Percentiles rank a stretch among this genome's conserved stretches.
Evolutionary conservation across 2,888 invertebrate genomes (phyloP).

Genomic region (Physocephala rufipes): DNA sequence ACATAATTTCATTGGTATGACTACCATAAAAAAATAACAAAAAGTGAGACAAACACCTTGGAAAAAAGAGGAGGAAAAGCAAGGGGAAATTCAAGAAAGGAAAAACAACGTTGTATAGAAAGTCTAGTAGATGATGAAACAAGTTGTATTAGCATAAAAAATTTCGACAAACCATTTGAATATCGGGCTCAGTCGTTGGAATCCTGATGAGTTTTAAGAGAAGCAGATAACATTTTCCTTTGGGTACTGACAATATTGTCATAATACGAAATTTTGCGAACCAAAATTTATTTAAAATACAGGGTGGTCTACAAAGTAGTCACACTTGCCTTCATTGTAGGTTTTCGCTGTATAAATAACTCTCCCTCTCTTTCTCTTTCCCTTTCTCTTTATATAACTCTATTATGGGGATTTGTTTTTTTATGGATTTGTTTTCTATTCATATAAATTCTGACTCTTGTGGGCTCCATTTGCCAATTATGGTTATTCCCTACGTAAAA

Average conservation of each 20-base stretch:
- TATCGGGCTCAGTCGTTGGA: background rate
- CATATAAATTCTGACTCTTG: too few species aligned
- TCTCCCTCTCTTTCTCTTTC: too few species aligned
- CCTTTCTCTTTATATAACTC: too few species aligned
- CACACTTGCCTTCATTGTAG: too few species aligned
- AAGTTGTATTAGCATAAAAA: constrained; percentile 9
- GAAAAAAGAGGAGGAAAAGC: background rate
- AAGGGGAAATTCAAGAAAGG: background rate
- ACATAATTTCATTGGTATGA: background rate
- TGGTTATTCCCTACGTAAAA: background rate
- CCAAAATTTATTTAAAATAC: too few species aligned
- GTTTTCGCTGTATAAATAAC: too few species aligned
- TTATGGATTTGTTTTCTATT: background rate
- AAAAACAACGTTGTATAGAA: background rate
- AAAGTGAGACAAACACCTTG: background rate
- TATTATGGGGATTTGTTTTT: background rate
- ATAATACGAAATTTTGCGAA: too few species aligned
- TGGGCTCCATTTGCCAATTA: background rate
- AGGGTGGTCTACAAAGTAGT: too few species aligned
- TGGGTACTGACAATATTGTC: too few species aligned
- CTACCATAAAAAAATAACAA: background rate
- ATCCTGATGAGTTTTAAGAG: too few species aligned
- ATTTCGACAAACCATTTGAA: constrained; percentile 22
- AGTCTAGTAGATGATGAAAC: too few species aligned
- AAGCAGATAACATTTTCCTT: too few species aligned